phyloP scores from a whole-genome alignment of 2,113 vertebrate genomes.

The Terrapene triunguis region DNA sequence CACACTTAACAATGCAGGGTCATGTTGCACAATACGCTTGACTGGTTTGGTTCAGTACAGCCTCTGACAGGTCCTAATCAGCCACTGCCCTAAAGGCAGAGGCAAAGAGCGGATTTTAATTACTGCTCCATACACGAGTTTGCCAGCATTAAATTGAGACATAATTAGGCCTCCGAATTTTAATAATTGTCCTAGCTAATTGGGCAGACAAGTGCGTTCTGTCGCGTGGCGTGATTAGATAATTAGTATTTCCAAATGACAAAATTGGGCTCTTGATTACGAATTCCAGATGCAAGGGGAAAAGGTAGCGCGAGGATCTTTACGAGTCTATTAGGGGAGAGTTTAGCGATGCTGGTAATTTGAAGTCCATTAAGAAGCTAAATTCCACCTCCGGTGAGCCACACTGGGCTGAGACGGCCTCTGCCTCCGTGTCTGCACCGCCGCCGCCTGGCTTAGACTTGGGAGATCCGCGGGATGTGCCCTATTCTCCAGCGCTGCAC shows the following conservation, averaged over 20 bases:
- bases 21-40: constrained; percentile 93
- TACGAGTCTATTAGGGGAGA: constrained; percentile 71
- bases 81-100: constrained; percentile 93
- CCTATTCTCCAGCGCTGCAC: neutral
- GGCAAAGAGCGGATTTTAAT: constrained; percentile 92
- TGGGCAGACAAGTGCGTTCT: constrained; percentile 88
- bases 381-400: neutral
- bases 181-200: constrained; percentile 98
- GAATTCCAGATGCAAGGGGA: constrained; percentile 70
- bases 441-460: neutral
- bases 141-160: constrained; percentile 95
- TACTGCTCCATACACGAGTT: constrained; percentile 89
- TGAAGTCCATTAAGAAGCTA: constrained; percentile 67
- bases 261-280: constrained; percentile 85
- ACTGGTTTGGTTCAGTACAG: constrained; percentile 88
- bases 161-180: constrained; percentile 96
- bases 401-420: neutral
- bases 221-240: constrained; percentile 85
- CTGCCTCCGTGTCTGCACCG: neutral
- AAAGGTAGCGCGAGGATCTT: constrained; percentile 65
- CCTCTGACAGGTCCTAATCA: constrained; percentile 98
- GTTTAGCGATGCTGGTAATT: constrained; percentile 70
- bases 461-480: neutral
- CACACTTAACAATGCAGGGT: constrained; percentile 98
- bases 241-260: constrained; percentile 90